Base-by-base conservation (phyloP, 1,140 invertebrate genomes). In the Bursaphelenchus mucronatus region DNA sequence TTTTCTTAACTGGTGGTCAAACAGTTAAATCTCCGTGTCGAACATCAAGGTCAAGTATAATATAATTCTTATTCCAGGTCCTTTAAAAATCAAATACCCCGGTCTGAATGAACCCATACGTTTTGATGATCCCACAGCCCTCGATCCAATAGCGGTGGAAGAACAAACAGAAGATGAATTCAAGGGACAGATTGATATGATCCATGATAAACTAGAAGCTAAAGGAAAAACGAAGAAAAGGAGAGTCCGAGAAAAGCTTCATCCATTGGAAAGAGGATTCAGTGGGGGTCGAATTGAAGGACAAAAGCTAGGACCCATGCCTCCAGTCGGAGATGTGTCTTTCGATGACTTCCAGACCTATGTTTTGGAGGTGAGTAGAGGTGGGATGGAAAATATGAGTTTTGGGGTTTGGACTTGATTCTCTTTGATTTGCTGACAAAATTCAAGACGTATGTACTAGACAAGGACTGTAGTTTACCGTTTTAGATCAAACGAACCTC, bases 11-110 rank as follows among this genome's bases (percentile, higher is more conserved):
- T 5, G 30, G 5, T 1, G 1, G 1, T 30, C 30, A 30, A 30
- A 30, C 30, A 3, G 30, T 30, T 30, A 30, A 30, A 30, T 30
- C 1, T 1, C 5, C 30, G 5, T 30, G 5, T 30, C 1, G 5
- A 30, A 3, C 30, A 30, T 30, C 30, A 30, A 30, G 2, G 30
- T 30, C 30, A 30, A 30, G 30, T 30, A 30, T 30, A 30, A 30
- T 30, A 30, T 30, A 30, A 30, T 30, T 54, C 9, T 8, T 55
- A 50, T 66, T 74, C 44, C 66, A 86, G 87, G 87, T 43, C 89
- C 88, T 82, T 84, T 87, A 50, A 90, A 89, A 75, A 89, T 94
- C 73, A 39, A 91, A 59, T 97, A 90, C 89, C 94, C 94, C 39
- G 94, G 94, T 21, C 83, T 98, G 21, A 93, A 90, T 77, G 83